Percentiles rank a stretch among this genome's conserved stretches.
Conservation (phyloP, 2,888 invertebrate genomes). For the Napeogenes inachia region DNA sequence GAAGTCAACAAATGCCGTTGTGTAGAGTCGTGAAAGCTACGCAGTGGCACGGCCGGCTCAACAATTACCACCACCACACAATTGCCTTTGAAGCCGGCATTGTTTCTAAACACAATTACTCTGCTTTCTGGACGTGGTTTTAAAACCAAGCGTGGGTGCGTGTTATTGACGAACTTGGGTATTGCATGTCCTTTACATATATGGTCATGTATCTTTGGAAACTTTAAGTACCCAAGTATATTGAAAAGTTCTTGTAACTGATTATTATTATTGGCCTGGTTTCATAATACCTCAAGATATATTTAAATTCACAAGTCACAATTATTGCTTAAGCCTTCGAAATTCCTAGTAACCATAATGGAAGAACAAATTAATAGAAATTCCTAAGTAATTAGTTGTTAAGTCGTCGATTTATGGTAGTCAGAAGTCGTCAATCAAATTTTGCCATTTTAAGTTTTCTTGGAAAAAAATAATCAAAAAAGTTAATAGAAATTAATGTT, state of each 20-base stretch:
- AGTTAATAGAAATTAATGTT: no score
- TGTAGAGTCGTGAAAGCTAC: constrained; percentile 53
- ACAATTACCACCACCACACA: constrained; percentile 8
- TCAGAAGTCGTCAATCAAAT: no score
- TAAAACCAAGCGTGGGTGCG: constrained; percentile 16
- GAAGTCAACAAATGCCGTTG: constrained; percentile 52
- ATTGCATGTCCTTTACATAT: neutral
- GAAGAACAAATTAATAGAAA: no score
- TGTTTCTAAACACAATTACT: constrained; percentile 17
- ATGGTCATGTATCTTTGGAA: neutral
- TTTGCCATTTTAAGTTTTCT: no score
- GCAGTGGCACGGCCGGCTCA: constrained; percentile 5
- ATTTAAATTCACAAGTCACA: neutral
- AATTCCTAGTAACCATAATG: no score
- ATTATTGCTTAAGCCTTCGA: no score
- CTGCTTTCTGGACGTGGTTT: neutral
- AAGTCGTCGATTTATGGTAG: no score
- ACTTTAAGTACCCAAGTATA: neutral
- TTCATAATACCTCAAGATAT: no score
- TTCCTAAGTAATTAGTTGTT: no score
- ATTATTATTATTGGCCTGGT: no score
- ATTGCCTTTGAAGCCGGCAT: constrained; percentile 16
- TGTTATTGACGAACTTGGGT: constrained; percentile 40
- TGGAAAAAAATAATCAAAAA: no score
- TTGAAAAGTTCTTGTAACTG: no score